A percentile compares a stretch with the other conserved stretches of the same genome.
Evolutionary conservation across 1,140 invertebrate genomes (phyloP).

Genomic region (Drosophila nigrodunni): DNA sequence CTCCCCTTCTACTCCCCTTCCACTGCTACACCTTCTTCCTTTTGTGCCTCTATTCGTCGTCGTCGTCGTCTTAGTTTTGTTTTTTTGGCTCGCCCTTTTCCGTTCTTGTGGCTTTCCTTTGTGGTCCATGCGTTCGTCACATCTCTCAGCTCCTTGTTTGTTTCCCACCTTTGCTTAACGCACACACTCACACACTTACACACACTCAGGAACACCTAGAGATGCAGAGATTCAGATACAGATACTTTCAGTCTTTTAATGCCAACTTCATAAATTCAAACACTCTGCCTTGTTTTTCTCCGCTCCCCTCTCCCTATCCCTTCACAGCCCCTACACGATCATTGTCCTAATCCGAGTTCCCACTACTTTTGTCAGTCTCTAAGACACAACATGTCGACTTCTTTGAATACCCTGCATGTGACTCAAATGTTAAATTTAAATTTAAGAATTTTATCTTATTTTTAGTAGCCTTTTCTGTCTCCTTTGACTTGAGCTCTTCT

Average conservation of each 20-base stretch:
- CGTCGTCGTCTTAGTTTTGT: neutral
- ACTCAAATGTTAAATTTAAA: neutral
- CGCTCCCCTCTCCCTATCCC: neutral
- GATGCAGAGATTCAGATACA: conserved; percentile 47
- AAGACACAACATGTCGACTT: neutral
- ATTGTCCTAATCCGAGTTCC: conserved; percentile 50
- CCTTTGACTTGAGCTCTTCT: neutral
- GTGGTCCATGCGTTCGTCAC: conserved; percentile 17
- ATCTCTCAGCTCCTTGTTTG: conserved; percentile 53
- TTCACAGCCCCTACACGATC: conserved; percentile 21
- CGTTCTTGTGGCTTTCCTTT: conserved; percentile 29
- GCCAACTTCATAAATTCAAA: conserved; percentile 59
- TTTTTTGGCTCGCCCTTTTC: conserved; percentile 39
- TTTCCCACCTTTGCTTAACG: conserved; percentile 51
- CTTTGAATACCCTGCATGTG: neutral
- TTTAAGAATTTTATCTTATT: neutral
- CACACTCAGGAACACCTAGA: conserved; percentile 16
- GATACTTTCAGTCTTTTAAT: conserved; percentile 37
- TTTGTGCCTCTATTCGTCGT: neutral
- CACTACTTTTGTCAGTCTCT: conserved; percentile 21
- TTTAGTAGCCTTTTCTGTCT: too few relatives aligned
- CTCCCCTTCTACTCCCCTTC: neutral
- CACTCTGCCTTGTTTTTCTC: conserved; percentile 25
- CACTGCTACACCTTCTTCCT: neutral
- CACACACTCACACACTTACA: conserved; percentile 28